Evolutionary conservation across 2,888 invertebrate genomes (phyloP), one percentile per base, ranked within the genome.

Genomic region (Eumacrocentrus americanus): DNA sequence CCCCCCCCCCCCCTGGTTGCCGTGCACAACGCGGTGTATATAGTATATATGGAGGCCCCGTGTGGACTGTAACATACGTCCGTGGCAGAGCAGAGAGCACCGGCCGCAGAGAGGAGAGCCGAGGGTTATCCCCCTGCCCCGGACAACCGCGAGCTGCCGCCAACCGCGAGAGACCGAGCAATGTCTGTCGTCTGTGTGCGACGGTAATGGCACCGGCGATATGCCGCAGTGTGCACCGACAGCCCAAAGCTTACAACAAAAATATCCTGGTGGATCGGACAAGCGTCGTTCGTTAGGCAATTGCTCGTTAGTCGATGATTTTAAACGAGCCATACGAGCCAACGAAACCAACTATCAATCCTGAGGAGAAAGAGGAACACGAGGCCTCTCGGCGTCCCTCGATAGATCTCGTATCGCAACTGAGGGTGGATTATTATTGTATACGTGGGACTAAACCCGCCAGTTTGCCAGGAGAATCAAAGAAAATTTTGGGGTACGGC

Each of bases 221-320:
- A 20, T 51, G 37, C 37, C 22, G 22, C 51, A 51, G 51, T 58
- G 37, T 52, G 42, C 22, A 42, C 20, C 23, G 16, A 42, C 22
- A 44, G 44, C 18, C 46, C 18, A 14, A 29, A 20, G 34, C 34
- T 55, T 55, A 47, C 46, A 57, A 34, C 50, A 44, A 46, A 58
- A 51, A 58, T 52, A 58, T 58, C 44, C 46, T 38, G 48, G 25
- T 48, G 48, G 25, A 25, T 11, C 16, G 46, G 52, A 58, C 58
- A 58, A 58, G 44, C 46, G 52, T 34, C 50, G 57, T 58, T 58
- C 58, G 52, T 58, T 58, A 58, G 37, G 58, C 53, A 52, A 58
- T 58, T 53, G 58, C 58, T 58, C 58, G 52, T 58, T 58, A 58
- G 52, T 14, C 23, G 23, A 37, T 52, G 42, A 52, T 52, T 58